Conservation (phyloP, 2,797 vertebrate genomes). For the Tarsius wallacei region DNA sequence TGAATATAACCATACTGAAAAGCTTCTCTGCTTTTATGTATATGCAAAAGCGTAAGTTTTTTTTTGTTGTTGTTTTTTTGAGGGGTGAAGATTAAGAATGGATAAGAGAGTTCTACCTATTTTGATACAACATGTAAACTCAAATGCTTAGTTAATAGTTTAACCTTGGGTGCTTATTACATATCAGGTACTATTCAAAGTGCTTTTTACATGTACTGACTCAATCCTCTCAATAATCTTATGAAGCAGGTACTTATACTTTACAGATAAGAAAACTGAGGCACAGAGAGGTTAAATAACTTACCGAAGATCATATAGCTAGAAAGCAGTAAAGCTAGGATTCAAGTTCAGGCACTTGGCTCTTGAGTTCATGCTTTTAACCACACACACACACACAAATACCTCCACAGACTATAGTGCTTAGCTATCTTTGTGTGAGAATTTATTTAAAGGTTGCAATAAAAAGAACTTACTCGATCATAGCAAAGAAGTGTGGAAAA, state of each 20-base stretch:
- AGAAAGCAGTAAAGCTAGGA: constrained; percentile 65
- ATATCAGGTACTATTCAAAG: constrained; percentile 40
- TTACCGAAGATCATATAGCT: constrained; percentile 69
- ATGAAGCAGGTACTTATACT: constrained; percentile 47
- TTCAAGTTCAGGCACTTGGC: constrained; percentile 72
- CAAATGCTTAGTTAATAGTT: constrained; percentile 47
- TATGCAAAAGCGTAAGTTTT: background rate
- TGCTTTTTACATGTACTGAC: constrained; percentile 55
- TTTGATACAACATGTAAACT: constrained; percentile 49
- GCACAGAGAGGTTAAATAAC: constrained; percentile 70
- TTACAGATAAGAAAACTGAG: constrained; percentile 67
- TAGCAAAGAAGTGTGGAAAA: constrained; percentile 99
- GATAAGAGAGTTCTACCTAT: constrained; percentile 45
- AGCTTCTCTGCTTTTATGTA: constrained; percentile 29
- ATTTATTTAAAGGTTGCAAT: constrained; percentile 66
- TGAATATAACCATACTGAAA: constrained; percentile 60
- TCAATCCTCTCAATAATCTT: constrained; percentile 60
- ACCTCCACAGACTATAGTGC: constrained; percentile 64
- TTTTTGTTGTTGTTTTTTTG: background rate
- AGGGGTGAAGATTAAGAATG: constrained; percentile 25
- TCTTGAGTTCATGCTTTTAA: constrained; percentile 75
- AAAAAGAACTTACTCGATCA: constrained; percentile 95
- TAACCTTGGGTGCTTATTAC: constrained; percentile 39
- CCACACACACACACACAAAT: constrained; percentile 31
- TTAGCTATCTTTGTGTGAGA: constrained; percentile 66